Evolutionary conservation across 2,113 vertebrate species (phyloP).

Genomic region (Myiagra hebetior): DNA sequence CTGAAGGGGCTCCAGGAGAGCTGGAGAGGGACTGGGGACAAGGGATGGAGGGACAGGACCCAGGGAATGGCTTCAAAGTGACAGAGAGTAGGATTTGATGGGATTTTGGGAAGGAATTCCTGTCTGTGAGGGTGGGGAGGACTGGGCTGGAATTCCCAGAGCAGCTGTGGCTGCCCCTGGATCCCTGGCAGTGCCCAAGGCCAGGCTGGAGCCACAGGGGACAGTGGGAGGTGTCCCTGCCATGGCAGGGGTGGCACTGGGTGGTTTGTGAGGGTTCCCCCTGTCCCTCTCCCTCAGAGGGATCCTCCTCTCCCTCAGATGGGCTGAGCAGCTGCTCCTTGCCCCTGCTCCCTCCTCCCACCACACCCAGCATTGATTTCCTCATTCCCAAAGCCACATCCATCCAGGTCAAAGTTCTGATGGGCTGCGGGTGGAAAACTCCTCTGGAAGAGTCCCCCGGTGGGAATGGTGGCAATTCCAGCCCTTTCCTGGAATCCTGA

Average conservation of each 20-base stretch:
- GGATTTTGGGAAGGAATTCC: neutral
- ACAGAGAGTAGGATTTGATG: no score
- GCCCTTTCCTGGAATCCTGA: neutral
- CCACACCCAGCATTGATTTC: neutral
- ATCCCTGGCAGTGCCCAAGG: neutral
- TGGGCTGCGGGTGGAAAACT: neutral
- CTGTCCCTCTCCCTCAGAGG: neutral
- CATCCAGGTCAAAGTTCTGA: neutral
- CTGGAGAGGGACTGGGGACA: neutral
- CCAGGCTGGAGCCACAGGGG: rapidly evolving
- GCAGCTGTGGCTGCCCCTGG: neutral
- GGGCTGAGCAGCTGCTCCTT: neutral
- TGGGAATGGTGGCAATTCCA: neutral
- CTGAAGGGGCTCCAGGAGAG: neutral
- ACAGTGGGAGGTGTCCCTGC: neutral
- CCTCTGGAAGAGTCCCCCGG: neutral
- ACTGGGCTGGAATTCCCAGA: neutral
- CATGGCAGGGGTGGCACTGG: neutral
- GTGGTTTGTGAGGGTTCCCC: neutral
- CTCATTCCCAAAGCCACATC: rapidly evolving
- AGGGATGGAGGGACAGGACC: neutral
- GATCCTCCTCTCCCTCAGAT: neutral
- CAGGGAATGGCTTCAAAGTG: neutral
- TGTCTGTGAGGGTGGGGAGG: rapidly evolving
- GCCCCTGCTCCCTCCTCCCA: neutral